phyloP scores from a whole-genome alignment of 2,888 invertebrate species.

The Phortica magna region DNA sequence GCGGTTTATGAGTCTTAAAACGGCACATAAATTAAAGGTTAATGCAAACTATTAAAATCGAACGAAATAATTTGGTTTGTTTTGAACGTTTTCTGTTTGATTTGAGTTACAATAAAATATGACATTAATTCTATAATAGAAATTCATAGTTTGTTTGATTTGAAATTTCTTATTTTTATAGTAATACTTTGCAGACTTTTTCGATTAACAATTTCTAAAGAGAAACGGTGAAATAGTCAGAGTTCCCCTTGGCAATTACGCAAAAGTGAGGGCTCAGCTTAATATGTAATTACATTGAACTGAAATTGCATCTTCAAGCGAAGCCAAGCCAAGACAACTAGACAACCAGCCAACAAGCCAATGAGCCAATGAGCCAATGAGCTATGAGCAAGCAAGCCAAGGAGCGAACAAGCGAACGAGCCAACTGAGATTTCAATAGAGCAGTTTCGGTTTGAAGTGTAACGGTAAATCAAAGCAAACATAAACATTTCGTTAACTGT shows the following conservation, averaged over 20 bases:
- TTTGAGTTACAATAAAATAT: no score
- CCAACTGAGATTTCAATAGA: constrained; percentile 8
- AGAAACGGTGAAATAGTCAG: neutral
- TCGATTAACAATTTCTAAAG: neutral
- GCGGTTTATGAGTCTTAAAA: no score
- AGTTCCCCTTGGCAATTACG: neutral
- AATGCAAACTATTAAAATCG: no score
- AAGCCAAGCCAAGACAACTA: neutral
- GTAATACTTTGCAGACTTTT: no score
- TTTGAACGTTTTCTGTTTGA: no score
- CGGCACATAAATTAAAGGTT: no score
- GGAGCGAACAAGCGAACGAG: neutral
- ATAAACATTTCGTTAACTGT: constrained; percentile 59
- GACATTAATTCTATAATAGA: no score
- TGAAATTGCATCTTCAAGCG: neutral
- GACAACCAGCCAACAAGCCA: no score
- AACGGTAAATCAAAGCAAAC: constrained; percentile 72
- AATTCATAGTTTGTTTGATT: no score
- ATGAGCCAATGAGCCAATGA: neutral
- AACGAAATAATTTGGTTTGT: no score
- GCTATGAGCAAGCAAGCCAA: neutral
- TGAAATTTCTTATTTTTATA: no score
- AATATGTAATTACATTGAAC: neutral
- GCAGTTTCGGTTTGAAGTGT: constrained; percentile 46
- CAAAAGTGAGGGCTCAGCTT: neutral